A percentile compares a stretch with the other conserved stretches of the same genome.
phyloP scores from a whole-genome alignment of 2,888 invertebrate genomes.

The Clitarchus hookeri region DNA sequence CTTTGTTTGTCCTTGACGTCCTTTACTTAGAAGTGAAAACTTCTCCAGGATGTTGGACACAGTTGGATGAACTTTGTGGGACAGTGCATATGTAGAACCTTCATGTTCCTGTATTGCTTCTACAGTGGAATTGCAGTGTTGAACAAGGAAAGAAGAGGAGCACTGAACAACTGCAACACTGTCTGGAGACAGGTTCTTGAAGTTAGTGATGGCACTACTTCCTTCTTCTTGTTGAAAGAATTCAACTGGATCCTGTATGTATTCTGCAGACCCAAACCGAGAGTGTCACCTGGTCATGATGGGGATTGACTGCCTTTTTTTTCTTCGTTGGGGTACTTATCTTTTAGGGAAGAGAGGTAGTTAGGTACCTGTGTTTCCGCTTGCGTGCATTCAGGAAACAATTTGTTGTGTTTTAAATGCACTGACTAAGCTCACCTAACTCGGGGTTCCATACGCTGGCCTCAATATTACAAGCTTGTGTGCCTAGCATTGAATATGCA shows the following conservation, averaged over 20 bases:
- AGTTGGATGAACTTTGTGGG: background rate
- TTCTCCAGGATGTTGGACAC: background rate
- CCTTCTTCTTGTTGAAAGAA: conserved; percentile 9
- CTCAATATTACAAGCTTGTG: background rate
- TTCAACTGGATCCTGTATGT: background rate
- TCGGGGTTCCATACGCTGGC: background rate
- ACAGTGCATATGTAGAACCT: background rate
- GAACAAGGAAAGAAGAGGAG: background rate
- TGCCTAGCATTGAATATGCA: background rate
- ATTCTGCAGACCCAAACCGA: background rate
- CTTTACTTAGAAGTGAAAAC: background rate
- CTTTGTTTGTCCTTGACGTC: background rate
- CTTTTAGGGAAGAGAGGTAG: background rate
- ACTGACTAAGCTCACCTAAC: background rate
- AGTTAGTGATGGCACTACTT: background rate
- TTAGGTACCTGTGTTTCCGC: background rate
- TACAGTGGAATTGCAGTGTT: background rate
- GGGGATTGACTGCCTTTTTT: background rate
- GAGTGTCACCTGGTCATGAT: background rate
- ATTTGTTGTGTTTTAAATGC: background rate
- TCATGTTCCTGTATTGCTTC: background rate
- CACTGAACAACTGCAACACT: background rate
- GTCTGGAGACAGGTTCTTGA: background rate
- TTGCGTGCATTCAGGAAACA: background rate
- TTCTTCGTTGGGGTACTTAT: background rate